These are phyloP conservation scores for Acestrorhynchus altus DNA, from an alignment of 2,797 vertebrate genomes.

Conservation along the genomic window DNA sequence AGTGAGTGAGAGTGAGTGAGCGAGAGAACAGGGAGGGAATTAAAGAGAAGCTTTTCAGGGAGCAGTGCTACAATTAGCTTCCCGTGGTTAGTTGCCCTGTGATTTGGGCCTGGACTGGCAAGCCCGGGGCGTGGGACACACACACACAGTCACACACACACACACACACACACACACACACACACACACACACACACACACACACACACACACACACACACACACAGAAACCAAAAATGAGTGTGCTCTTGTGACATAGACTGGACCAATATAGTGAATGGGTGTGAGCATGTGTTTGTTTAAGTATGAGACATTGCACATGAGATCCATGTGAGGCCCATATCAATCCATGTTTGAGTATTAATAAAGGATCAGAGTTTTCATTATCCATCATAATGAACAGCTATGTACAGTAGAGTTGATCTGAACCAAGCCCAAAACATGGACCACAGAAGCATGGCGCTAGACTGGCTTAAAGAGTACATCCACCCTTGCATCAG, in stretches of 20 bases:
- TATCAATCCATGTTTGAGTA: not conserved
- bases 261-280: constrained; percentile 21
- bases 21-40: constrained; percentile 47
- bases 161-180: constrained; percentile 4
- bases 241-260: constrained; percentile 13
- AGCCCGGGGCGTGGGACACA: constrained; percentile 56
- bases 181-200: constrained; percentile 29
- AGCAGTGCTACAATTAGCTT: constrained; percentile 79
- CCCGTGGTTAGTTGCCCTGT: constrained; percentile 75
- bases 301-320: constrained; percentile 20
- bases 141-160: constrained; percentile 30
- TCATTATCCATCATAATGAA: not conserved
- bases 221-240: constrained; percentile 18
- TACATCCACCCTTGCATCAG: too few relatives aligned
- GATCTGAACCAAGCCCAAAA: too few relatives aligned
- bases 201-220: constrained; percentile 28
- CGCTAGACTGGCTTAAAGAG: too few relatives aligned
- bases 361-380: constrained; percentile 12
- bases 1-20: constrained; percentile 32
- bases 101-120: constrained; percentile 70
- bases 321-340: not conserved
- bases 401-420: not conserved
- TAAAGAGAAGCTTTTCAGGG: constrained; percentile 51
- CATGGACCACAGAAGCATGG: too few relatives aligned
- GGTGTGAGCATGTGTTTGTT: constrained; percentile 37